Evolutionary conservation across 2,888 invertebrate genomes (phyloP).

Genomic region (Oscheius sp.): DNA sequence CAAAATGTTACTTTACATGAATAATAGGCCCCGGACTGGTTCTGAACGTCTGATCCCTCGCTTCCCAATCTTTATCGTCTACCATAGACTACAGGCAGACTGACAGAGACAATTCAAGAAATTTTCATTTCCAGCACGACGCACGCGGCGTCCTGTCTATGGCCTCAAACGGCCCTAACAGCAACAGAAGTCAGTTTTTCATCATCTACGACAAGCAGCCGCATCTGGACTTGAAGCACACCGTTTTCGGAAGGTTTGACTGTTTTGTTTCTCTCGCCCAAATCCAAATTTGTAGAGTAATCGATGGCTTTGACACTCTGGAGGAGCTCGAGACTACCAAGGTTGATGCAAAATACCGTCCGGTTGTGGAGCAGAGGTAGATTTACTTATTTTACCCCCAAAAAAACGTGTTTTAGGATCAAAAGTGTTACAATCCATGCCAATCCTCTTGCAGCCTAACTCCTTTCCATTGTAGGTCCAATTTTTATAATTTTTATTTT

Average conservation of each 20-base stretch:
- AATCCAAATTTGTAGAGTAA: conserved; percentile 80
- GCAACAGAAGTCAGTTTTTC: conserved; percentile 98
- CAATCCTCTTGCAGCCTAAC: conserved; percentile 85
- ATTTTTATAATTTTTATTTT: neutral
- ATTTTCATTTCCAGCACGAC: conserved; percentile 80
- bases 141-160: conserved; percentile 90
- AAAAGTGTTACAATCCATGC: conserved; percentile 94
- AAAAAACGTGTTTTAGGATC: conserved; percentile 76
- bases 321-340: conserved; percentile 94
- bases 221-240: conserved; percentile 95
- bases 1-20: too few relatives aligned
- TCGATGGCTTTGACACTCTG: conserved; percentile 94
- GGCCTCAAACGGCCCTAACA: conserved; percentile 98
- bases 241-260: conserved; percentile 90
- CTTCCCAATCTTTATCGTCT: too few relatives aligned
- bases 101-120: neutral
- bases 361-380: conserved; percentile 84
- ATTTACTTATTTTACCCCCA: neutral
- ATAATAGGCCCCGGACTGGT: too few relatives aligned
- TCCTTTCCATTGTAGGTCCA: neutral
- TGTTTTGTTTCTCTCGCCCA: neutral
- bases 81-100: too few relatives aligned
- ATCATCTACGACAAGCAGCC: conserved; percentile 93
- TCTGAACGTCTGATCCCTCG: too few relatives aligned
- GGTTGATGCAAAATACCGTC: conserved; percentile 92